Conservation (phyloP, 1,140 invertebrate genomes). For the Drosophila ercepeae region DNA sequence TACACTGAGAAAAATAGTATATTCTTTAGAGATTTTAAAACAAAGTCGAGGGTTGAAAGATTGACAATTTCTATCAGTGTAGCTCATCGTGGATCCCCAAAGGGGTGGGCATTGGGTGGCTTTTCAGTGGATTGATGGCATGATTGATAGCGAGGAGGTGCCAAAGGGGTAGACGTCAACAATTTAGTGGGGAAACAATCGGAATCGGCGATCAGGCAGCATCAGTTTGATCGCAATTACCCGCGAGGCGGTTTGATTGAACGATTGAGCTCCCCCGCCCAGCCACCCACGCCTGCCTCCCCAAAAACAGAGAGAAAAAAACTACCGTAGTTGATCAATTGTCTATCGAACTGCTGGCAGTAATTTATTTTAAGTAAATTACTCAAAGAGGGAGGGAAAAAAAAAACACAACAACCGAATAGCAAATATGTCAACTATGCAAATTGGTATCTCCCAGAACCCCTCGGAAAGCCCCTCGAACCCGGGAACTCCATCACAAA, state of each 20-base stretch:
- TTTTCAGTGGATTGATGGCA: too few species aligned
- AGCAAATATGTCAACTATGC: slow-evolving; percentile 37
- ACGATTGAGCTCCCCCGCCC: slow-evolving; percentile 3
- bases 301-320: too few species aligned
- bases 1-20: slow-evolving; percentile 11
- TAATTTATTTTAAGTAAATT: slow-evolving; percentile 62
- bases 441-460: slow-evolving; percentile 20
- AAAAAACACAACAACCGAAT: slow-evolving; percentile 4
- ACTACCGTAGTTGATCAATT: slow-evolving; percentile 56
- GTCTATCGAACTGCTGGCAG: slow-evolving; percentile 56
- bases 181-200: slow-evolving; percentile 30
- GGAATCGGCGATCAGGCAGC: slow-evolving; percentile 29
- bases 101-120: too few species aligned
- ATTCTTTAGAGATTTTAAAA: too few species aligned
- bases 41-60: too few species aligned
- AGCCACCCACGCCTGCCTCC: neutral
- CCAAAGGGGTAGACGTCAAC: slow-evolving; percentile 5
- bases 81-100: too few species aligned
- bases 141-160: neutral
- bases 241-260: slow-evolving; percentile 59
- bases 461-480: neutral
- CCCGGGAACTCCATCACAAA: neutral
- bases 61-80: neutral
- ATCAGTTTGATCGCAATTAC: slow-evolving; percentile 68
- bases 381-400: too few species aligned